A percentile compares a stretch with the other conserved stretches of the same genome.
Evolutionary conservation across 1,140 invertebrate genomes (phyloP).

Genomic region (Drosophila takahashii): DNA sequence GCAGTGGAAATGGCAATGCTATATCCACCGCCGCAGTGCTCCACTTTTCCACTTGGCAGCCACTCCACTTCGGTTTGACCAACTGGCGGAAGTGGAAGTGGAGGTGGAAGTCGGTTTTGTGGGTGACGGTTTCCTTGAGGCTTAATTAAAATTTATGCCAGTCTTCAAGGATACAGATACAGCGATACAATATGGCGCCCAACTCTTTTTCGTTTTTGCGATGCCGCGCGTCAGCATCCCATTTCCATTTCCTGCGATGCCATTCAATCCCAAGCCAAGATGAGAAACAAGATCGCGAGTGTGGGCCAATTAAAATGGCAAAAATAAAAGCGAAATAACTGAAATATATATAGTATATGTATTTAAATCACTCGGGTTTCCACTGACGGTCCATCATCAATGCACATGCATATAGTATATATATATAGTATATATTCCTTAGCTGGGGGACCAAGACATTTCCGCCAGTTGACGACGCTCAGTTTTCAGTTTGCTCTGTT

Average conservation of each 20-base stretch:
- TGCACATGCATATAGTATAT: background rate
- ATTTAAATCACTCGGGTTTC: slow-evolving; percentile 23
- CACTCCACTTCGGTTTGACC: slow-evolving; percentile 42
- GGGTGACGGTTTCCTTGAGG: slow-evolving; percentile 49
- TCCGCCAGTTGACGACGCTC: slow-evolving; percentile 50
- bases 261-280: slow-evolving; percentile 4
- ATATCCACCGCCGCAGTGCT: background rate
- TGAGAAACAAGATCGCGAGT: slow-evolving; percentile 31
- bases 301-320: slow-evolving; percentile 53
- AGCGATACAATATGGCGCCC: background rate
- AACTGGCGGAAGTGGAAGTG: slow-evolving; percentile 24
- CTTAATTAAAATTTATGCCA: slow-evolving; percentile 57
- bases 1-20: slow-evolving; percentile 20
- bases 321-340: slow-evolving; percentile 13
- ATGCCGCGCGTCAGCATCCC: background rate
- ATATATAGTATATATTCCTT: slow-evolving; percentile 3
- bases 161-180: slow-evolving; percentile 13
- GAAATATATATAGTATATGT: background rate
- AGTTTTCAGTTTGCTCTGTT: slow-evolving; percentile 23
- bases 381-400: slow-evolving; percentile 28
- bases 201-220: background rate
- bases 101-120: slow-evolving; percentile 16
- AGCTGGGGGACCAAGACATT: slow-evolving; percentile 34
- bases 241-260: slow-evolving; percentile 28
- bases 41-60: slow-evolving; percentile 17